Evolutionary conservation across 2,888 invertebrate genomes (phyloP).

Genomic region (Leptinotarsa haldemani): DNA sequence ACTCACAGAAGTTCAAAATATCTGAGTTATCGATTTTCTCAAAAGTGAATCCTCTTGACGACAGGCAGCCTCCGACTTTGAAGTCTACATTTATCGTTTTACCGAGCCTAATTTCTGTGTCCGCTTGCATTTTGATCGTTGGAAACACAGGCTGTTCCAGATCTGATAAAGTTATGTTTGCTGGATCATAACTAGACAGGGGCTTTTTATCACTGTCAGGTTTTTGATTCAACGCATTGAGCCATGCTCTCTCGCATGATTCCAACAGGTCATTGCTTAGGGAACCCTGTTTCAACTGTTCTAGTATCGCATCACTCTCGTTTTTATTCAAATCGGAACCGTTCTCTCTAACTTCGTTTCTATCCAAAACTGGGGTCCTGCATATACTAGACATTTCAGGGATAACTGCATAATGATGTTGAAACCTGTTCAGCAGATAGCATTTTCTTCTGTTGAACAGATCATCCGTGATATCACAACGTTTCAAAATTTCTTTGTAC

Average conservation of each 20-base stretch:
- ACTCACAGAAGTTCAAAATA: conserved; percentile 57
- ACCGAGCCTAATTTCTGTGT: conserved; percentile 41
- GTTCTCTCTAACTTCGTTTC: conserved; percentile 39
- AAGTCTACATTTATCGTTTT: conserved; percentile 63
- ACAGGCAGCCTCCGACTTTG: conserved; percentile 64
- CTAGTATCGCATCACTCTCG: conserved; percentile 59
- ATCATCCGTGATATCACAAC: conserved; percentile 59
- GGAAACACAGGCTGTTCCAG: conserved; percentile 62
- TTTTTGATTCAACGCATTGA: conserved; percentile 57
- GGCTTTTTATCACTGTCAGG: conserved; percentile 78
- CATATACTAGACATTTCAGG: conserved; percentile 14
- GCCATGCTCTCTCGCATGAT: conserved; percentile 61
- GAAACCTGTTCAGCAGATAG: conserved; percentile 45
- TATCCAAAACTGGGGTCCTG: not conserved
- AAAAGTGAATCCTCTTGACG: conserved; percentile 59
- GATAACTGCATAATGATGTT: conserved; percentile 37
- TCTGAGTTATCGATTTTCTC: conserved; percentile 57
- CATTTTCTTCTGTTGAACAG: conserved; percentile 54
- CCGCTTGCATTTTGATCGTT: conserved; percentile 45
- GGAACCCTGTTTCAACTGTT: conserved; percentile 59
- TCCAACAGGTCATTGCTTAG: conserved; percentile 60
- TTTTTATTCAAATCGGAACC: conserved; percentile 52
- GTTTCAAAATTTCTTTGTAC: conserved; percentile 57
- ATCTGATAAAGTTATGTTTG: conserved; percentile 77
- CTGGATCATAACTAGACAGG: conserved; percentile 83